A percentile compares a stretch with the other conserved stretches of the same genome.
phyloP scores from a whole-genome alignment of 2,113 vertebrate species.

The Lipotes vexillifer region DNA sequence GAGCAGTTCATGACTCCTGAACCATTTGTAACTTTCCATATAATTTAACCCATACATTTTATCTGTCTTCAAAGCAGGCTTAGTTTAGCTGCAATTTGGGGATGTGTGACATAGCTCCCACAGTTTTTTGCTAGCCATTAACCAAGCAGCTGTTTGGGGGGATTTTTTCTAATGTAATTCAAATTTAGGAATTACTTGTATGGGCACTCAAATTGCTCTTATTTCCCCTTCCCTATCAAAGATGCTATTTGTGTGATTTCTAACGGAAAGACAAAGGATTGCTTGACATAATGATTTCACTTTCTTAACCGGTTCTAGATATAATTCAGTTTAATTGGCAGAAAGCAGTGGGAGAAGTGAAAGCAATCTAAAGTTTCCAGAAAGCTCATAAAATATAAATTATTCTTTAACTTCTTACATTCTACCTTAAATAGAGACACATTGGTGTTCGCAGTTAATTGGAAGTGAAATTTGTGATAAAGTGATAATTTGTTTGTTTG shows the following conservation, averaged over 20 bases:
- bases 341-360: not conserved
- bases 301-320: not conserved
- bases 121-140: conserved; percentile 52
- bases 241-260: not conserved
- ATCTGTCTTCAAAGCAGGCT: conserved; percentile 28
- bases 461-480: not conserved
- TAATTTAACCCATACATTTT: not conserved
- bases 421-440: not conserved
- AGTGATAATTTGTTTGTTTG: not conserved
- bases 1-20: not conserved
- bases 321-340: not conserved
- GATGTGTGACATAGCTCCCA: not conserved
- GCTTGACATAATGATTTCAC: not conserved
- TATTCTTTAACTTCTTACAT: not conserved
- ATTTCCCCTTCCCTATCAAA: not conserved
- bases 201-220: conserved; percentile 19
- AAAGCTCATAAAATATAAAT: not conserved
- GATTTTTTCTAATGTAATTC: conserved; percentile 44
- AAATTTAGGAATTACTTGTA: conserved; percentile 34
- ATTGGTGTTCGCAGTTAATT: not conserved
- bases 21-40: not conserved
- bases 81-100: conserved; percentile 33
- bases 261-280: conserved; percentile 1
- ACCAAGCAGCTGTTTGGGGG: conserved; percentile 39
- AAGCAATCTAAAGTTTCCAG: not conserved